A percentile compares a stretch with the other conserved stretches of the same genome.
Conservation (phyloP, 2,797 vertebrate species). For the Tokudaia tokunoshimensis region DNA sequence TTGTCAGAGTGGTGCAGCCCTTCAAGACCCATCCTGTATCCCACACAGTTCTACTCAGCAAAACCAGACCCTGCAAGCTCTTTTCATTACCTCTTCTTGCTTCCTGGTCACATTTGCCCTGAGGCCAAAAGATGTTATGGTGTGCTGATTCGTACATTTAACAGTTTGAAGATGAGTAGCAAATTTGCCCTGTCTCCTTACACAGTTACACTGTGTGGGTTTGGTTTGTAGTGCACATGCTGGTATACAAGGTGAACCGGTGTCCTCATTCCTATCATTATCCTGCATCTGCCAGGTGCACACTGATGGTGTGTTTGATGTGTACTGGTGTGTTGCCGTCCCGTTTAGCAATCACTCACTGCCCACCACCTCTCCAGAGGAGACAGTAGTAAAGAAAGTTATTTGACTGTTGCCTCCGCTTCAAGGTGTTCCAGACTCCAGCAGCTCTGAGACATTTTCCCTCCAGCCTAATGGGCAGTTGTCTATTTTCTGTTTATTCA, state of each 20-base stretch:
- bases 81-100: background rate
- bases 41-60: background rate
- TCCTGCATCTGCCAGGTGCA: background rate
- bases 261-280: background rate
- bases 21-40: fast-evolving
- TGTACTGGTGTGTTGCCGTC: fast-evolving
- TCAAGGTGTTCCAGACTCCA: background rate
- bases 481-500: background rate
- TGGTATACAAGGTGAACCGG: background rate
- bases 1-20: background rate
- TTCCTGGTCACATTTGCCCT: fast-evolving
- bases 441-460: background rate
- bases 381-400: background rate
- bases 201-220: background rate
- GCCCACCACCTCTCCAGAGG: background rate
- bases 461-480: background rate
- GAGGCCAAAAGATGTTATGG: fast-evolving
- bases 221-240: background rate
- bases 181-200: background rate
- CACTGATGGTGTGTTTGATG: background rate
- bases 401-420: background rate
- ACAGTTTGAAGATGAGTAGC: background rate
- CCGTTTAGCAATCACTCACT: background rate
- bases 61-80: background rate
- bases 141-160: background rate